Conservation (phyloP, 2,797 vertebrate species). For the Clangula hyemalis region DNA sequence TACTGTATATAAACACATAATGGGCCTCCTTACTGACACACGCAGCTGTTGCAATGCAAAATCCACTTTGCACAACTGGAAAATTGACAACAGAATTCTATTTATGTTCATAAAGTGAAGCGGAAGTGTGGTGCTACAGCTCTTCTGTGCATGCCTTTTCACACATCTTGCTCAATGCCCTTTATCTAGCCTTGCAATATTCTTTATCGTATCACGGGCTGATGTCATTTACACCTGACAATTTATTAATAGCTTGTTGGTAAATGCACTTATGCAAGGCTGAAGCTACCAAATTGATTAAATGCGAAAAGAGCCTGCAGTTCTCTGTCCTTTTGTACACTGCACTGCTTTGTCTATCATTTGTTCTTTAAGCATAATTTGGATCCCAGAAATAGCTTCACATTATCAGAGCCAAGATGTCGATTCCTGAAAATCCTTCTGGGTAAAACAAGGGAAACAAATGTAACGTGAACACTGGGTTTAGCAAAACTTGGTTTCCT, state of each 20-base stretch:
- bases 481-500: neutral
- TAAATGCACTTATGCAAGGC: neutral
- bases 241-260: neutral
- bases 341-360: neutral
- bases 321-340: neutral
- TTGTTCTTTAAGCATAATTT: neutral
- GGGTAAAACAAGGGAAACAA: neutral
- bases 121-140: neutral
- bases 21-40: neutral
- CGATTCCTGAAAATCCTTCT: slow-evolving; percentile 5
- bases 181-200: neutral
- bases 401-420: neutral
- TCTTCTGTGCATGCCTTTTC: neutral
- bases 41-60: neutral
- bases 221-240: neutral
- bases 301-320: neutral
- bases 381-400: neutral
- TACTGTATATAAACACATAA: neutral
- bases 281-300: neutral
- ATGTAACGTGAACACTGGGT: neutral
- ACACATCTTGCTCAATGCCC: neutral
- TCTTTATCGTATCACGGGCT: neutral
- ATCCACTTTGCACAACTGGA: neutral
- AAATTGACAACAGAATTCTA: neutral
- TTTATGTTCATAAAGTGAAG: neutral